Percentiles rank a stretch among this genome's conserved stretches.
phyloP scores from a whole-genome alignment of 2,888 invertebrate genomes.

The Tiliacea aurago region DNA sequence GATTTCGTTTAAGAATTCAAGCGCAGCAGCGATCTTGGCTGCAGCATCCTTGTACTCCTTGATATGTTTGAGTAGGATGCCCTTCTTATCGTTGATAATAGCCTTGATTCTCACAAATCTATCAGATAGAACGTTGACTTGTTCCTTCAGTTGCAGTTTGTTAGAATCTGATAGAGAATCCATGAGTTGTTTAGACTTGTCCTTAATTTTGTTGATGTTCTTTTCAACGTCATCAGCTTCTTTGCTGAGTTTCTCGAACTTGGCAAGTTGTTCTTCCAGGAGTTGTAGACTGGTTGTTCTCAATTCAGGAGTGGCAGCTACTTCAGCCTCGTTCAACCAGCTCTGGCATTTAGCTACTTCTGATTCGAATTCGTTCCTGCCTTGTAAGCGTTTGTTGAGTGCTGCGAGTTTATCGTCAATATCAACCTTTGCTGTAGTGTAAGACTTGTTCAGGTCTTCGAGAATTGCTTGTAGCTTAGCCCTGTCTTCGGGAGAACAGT shows the following conservation, averaged over 20 bases:
- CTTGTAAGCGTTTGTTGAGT: slow-evolving; percentile 93
- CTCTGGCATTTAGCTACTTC: slow-evolving; percentile 95
- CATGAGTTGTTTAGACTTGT: slow-evolving; percentile 95
- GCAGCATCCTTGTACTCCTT: slow-evolving; percentile 95
- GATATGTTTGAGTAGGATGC: slow-evolving; percentile 94
- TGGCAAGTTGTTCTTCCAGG: slow-evolving; percentile 96
- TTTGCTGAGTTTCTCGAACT: slow-evolving; percentile 94
- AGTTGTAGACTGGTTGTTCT: slow-evolving; percentile 95
- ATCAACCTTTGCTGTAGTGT: slow-evolving; percentile 93
- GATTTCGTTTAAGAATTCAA: slow-evolving; percentile 95
- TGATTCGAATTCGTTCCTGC: slow-evolving; percentile 95
- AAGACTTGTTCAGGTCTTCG: slow-evolving; percentile 93
- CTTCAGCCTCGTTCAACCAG: slow-evolving; percentile 98
- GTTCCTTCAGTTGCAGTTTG: slow-evolving; percentile 95
- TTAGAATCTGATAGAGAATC: slow-evolving; percentile 96
- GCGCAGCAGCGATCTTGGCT: slow-evolving; percentile 94
- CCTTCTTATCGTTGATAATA: slow-evolving; percentile 94
- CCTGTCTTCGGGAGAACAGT: slow-evolving; percentile 94
- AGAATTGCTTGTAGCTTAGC: slow-evolving; percentile 92
- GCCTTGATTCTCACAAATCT: slow-evolving; percentile 94
- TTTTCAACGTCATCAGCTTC: slow-evolving; percentile 93
- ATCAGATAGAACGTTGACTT: slow-evolving; percentile 94
- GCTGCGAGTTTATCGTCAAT: slow-evolving; percentile 93
- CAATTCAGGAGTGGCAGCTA: slow-evolving; percentile 95
- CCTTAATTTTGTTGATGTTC: slow-evolving; percentile 93